Percentiles rank a stretch among this genome's conserved stretches.
phyloP scores from a whole-genome alignment of 2,113 vertebrate genomes.

The Alethe diademata region DNA sequence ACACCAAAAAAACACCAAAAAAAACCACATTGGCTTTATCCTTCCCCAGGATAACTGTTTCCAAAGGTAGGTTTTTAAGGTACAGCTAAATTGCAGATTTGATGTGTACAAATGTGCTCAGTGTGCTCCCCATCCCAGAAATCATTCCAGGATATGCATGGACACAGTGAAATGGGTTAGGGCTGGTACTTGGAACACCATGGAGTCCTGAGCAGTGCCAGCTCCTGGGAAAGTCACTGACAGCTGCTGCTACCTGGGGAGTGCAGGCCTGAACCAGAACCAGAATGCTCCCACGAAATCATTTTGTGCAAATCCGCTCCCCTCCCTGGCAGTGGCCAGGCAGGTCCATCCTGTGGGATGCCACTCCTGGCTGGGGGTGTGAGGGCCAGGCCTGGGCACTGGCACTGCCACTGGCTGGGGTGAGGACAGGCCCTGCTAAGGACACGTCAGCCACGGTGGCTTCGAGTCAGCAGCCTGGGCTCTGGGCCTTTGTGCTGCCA shows the following conservation, averaged over 20 bases:
- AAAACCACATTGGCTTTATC: neutral
- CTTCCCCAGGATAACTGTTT: neutral
- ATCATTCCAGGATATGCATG: neutral
- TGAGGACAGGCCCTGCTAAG: neutral
- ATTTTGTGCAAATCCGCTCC: neutral
- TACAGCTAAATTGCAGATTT: neutral
- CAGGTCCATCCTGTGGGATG: neutral
- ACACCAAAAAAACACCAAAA: too few species aligned
- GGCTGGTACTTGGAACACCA: fast-evolving
- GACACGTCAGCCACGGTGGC: neutral
- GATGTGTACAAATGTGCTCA: neutral
- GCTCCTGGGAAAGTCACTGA: neutral
- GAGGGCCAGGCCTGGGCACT: neutral
- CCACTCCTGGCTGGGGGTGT: neutral
- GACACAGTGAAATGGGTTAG: neutral
- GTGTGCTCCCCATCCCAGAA: neutral
- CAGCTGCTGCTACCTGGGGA: neutral
- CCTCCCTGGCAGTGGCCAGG: neutral
- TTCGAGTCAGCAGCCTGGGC: neutral
- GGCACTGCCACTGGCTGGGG: neutral
- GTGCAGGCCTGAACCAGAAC: fast-evolving
- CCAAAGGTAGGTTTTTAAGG: neutral
- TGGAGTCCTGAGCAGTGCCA: neutral
- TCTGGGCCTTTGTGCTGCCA: neutral
- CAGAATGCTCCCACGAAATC: fast-evolving